Evolutionary conservation across 2,888 invertebrate species (phyloP), one percentile per base, ranked within the genome.

Genomic region (Halocaridina rubra): DNA sequence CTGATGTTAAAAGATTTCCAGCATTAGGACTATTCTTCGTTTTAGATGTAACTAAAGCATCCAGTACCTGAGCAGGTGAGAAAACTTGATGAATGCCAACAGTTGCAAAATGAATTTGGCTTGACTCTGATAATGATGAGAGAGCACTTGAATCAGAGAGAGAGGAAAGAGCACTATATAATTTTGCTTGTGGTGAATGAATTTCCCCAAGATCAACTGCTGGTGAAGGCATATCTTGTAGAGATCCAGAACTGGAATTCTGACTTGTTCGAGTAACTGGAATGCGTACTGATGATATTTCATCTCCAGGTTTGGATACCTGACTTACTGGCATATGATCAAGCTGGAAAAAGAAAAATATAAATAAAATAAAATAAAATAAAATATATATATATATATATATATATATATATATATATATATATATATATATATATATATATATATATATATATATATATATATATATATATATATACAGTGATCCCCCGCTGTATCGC

Each of bases 31-130:
- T 77, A 16, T 74, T 32, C 22, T 16, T 61, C 69, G 27, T 82
- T 59, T 72, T 82, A 8, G 77, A 61, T 10, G 82, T 22, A 46
- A 82, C 61, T 13, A 82, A 76, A 30, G 77, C 77, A 71, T 82
- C 82, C 27, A 82, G 32, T 7, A 78, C 59, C 53, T 82, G 82
- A 3, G 69, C 27, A 30, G 69, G 76, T 8, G 77, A 61, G 29
- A 78, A 76, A 7, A 46, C 61, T 32, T 74, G 80, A 33, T 80
- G 80, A 13, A 80, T 16, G 24, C 32, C 30, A 53, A 61, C 61
- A 24, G 81, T 19, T 27, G 46, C 46, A 39, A 16, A 46, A 46
- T 46, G 10, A 10, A 46, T 46, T 46, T 46, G 46, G 8, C 16
- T 74, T 3, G 81, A 8, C 22, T 77, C 69, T 7, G 82, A n/a